Percentiles rank a stretch among this genome's conserved stretches.
Conservation (phyloP, 2,888 invertebrate species). For the Idaea aversata region DNA sequence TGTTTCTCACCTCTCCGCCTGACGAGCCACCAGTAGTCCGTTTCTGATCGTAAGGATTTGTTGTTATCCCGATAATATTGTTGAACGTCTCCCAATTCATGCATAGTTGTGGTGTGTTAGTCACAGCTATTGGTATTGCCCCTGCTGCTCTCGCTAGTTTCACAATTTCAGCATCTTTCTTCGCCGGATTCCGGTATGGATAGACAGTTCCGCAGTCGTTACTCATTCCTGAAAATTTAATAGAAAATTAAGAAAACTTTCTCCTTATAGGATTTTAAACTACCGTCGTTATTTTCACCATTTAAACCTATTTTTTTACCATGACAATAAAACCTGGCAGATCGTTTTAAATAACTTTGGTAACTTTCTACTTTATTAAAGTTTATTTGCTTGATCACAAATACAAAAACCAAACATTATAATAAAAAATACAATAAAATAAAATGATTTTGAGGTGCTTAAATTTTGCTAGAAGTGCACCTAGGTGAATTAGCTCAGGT, state of each 20-base stretch:
- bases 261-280: no score
- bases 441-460: no score
- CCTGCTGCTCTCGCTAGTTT: conserved; percentile 86
- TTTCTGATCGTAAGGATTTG: conserved; percentile 92
- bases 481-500: no score
- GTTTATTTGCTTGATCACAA: no score
- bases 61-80: conserved; percentile 91
- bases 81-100: conserved; percentile 96
- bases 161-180: conserved; percentile 87
- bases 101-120: conserved; percentile 95
- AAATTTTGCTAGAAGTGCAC: no score
- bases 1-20: conserved; percentile 86
- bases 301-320: no score
- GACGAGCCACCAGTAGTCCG: conserved; percentile 94
- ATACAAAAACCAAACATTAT: no score
- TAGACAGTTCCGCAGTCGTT: conserved; percentile 86
- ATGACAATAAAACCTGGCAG: no score
- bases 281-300: no score
- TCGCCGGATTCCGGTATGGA: conserved; percentile 81
- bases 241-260: background rate
- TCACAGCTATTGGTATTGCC: conserved; percentile 91
- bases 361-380: no score
- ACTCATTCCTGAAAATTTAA: conserved; percentile 81
- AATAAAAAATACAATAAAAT: no score
- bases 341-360: no score